These are phyloP conservation scores for Polymixis flavicincta DNA, from an alignment of 2,888 invertebrate genomes.

Conservation along the genomic window DNA sequence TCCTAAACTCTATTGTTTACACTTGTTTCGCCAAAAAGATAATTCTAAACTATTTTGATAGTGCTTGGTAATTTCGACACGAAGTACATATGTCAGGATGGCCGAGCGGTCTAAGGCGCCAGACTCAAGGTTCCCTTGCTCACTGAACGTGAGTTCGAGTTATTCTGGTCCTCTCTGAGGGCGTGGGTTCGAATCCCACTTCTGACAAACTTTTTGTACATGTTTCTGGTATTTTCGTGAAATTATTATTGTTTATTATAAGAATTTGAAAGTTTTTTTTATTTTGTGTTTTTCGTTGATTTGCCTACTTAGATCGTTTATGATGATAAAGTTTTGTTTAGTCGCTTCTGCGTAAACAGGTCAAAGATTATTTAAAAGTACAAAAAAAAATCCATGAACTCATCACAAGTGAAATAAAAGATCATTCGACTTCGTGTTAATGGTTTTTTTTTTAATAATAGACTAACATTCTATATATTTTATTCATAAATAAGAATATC, in stretches of 20 bases:
- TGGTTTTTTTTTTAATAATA: too few relatives aligned
- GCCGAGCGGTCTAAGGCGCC: conserved; percentile 62
- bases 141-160: conserved; percentile 58
- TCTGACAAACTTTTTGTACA: conserved; percentile 63
- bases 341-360: neutral
- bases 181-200: conserved; percentile 65
- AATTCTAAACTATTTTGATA: neutral
- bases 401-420: conserved; percentile 2
- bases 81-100: conserved; percentile 49
- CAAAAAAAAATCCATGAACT: neutral
- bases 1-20: neutral
- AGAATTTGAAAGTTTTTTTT: conserved; percentile 4
- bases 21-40: neutral
- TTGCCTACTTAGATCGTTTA: neutral
- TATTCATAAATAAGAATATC: too few relatives aligned
- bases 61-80: conserved; percentile 31
- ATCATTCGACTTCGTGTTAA: neutral
- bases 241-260: conserved; percentile 15
- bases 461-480: too few relatives aligned
- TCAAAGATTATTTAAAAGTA: conserved; percentile 2
- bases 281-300: conserved; percentile 1
- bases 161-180: conserved; percentile 63
- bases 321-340: conserved; percentile 8
- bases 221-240: conserved; percentile 35
- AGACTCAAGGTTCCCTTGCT: conserved; percentile 60